Evolutionary conservation across 2,888 invertebrate species (phyloP).

Genomic region (Chouioia cunea): DNA sequence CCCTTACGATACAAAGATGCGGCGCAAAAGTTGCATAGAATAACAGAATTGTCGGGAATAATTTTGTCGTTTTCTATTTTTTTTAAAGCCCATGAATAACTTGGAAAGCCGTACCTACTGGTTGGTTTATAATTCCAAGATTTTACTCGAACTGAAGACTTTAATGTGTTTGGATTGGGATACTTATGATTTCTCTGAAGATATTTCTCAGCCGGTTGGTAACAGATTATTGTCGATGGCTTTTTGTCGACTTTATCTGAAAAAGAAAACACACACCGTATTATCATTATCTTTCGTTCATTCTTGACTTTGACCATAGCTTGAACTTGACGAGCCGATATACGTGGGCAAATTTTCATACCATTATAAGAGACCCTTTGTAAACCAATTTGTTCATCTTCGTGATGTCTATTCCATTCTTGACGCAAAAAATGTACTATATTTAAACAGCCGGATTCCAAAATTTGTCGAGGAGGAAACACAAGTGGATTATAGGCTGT

Average conservation of each 20-base stretch:
- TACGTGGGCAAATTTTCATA: background rate
- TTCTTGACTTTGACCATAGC: no score
- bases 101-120: conserved; percentile 58
- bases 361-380: conserved; percentile 39
- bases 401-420: conserved; percentile 63
- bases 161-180: conserved; percentile 34
- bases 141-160: conserved; percentile 50
- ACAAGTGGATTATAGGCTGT: conserved; percentile 74
- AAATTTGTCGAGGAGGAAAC: conserved; percentile 72
- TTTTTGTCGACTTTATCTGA: conserved; percentile 44
- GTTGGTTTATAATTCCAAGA: conserved; percentile 58
- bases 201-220: conserved; percentile 45
- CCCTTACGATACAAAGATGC: conserved; percentile 30
- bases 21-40: conserved; percentile 42
- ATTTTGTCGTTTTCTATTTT: conserved; percentile 6
- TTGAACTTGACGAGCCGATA: no score
- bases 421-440: conserved; percentile 66
- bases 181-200: conserved; percentile 25
- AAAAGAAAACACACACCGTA: conserved; percentile 15
- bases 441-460: conserved; percentile 70
- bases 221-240: conserved; percentile 56
- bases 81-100: conserved; percentile 30
- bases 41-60: conserved; percentile 19
- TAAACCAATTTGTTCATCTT: conserved; percentile 55
- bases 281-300: background rate